Percentiles rank a stretch among this genome's conserved stretches.
phyloP scores from a whole-genome alignment of 2,888 invertebrate species.

The Carcina quercana region DNA sequence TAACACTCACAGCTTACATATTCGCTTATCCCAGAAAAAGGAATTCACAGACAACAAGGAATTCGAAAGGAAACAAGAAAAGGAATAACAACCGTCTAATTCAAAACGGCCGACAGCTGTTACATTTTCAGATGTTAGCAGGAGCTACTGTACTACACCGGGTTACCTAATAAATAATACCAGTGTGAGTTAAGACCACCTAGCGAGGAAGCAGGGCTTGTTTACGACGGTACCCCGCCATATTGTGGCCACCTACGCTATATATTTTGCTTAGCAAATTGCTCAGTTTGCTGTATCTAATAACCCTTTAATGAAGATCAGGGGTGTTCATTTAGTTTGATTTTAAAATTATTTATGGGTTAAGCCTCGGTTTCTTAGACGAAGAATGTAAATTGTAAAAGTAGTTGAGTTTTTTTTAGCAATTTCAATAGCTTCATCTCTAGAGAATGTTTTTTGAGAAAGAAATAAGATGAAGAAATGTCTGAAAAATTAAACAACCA shows the following conservation, averaged over 20 bases:
- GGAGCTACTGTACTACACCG: constrained; percentile 46
- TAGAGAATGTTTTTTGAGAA: no score
- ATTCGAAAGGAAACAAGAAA: constrained; percentile 2
- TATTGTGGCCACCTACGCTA: constrained; percentile 66
- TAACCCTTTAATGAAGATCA: constrained; percentile 67
- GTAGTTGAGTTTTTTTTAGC: no score
- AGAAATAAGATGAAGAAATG: no score
- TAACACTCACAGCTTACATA: no score
- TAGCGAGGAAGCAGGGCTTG: constrained; percentile 62
- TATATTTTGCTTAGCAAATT: constrained; percentile 72
- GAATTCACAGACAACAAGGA: no score
- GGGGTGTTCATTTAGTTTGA: constrained; percentile 4
- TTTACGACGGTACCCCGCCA: constrained; percentile 58
- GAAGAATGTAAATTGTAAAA: no score
- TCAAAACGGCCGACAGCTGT: constrained; percentile 37
- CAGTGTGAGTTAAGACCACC: constrained; percentile 68
- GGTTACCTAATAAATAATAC: constrained; percentile 67
- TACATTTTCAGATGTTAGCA: constrained; percentile 28
- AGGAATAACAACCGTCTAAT: constrained; percentile 11
- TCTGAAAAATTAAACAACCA: no score
- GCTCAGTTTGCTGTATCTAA: constrained; percentile 65
- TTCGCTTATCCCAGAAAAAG: no score
- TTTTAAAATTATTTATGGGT: no score
- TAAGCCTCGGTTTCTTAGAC: no score
- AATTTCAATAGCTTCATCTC: no score